Evolutionary conservation across 2,113 vertebrate species (phyloP).

Genomic region (Notothenia rossii): DNA sequence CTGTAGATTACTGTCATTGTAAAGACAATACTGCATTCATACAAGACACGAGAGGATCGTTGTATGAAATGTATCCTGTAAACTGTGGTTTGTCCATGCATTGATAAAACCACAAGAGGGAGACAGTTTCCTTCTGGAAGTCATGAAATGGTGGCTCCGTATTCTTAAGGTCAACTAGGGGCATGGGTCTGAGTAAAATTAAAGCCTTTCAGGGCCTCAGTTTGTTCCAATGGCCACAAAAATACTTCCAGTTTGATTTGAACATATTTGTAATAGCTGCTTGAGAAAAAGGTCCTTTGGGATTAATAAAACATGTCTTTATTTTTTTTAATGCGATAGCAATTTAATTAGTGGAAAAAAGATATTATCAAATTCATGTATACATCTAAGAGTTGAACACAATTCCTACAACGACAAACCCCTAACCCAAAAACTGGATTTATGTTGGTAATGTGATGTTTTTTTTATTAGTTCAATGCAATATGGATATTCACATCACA

Average conservation of each 20-base stretch:
- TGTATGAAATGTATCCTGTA: background rate
- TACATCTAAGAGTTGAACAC: no score
- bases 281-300: background rate
- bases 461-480: background rate
- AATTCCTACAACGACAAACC: no score
- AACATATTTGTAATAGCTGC: background rate
- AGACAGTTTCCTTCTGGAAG: slow-evolving; percentile 22
- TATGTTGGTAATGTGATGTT: no score
- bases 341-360: no score
- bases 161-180: background rate
- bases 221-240: background rate
- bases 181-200: background rate
- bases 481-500: background rate
- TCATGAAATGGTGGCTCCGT: slow-evolving; percentile 4
- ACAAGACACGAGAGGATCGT: background rate
- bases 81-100: background rate
- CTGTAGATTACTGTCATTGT: background rate
- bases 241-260: background rate
- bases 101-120: slow-evolving; percentile 60
- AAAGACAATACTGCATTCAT: background rate
- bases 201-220: background rate
- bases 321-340: no score
- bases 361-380: no score
- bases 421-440: no score
- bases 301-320: no score